Evolutionary conservation across 2,888 invertebrate species (phyloP).

Genomic region (Lymantria dispar): DNA sequence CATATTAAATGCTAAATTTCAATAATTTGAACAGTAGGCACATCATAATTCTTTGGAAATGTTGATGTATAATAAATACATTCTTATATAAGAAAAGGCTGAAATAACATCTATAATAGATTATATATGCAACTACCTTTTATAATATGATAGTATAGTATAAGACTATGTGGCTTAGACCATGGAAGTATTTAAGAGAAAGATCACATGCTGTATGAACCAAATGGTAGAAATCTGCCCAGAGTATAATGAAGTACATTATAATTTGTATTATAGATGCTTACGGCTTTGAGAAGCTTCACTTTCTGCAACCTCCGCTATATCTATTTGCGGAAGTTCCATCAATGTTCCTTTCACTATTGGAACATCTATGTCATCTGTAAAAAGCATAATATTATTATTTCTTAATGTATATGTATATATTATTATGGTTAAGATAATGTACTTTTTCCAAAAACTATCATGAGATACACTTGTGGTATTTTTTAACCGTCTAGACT

Average conservation of each 20-base stretch:
- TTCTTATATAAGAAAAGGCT: not conserved
- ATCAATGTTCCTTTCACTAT: not conserved
- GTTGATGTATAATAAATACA: not conserved
- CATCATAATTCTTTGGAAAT: not conserved
- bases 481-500: not conserved
- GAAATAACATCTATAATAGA: not conserved
- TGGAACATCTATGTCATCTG: not conserved
- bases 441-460: no score
- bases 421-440: not conserved
- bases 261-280: not conserved
- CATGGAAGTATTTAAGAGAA: not conserved
- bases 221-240: not conserved
- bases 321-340: not conserved
- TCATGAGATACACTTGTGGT: not conserved
- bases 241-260: not conserved
- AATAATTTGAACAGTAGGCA: not conserved
- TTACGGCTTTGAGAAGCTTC: not conserved
- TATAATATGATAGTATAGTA: not conserved
- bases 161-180: not conserved
- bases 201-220: not conserved
- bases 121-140: not conserved
- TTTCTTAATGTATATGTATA: not conserved
- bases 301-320: not conserved
- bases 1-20: no score
- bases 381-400: not conserved